Percentiles rank a stretch among this genome's conserved stretches.
Evolutionary conservation across 2,113 vertebrate species (phyloP).

Genomic region (Spea multiplicata): DNA sequence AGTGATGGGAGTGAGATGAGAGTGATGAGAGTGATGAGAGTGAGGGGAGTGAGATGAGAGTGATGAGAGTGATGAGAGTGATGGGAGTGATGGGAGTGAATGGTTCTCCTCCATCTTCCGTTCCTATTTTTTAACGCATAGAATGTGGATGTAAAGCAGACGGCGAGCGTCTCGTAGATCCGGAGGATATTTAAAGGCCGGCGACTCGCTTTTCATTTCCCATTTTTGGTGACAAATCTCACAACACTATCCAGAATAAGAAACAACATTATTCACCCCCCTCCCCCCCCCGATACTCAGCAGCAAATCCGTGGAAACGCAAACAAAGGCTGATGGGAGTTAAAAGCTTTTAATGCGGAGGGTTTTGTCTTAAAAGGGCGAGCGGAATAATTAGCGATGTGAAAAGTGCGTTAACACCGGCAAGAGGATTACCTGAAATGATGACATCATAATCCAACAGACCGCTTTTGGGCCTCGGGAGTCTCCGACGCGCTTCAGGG

Average conservation of each 20-base stretch:
- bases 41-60: too few relatives aligned
- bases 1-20: too few relatives aligned
- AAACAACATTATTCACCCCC: not conserved
- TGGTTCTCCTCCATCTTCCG: too few relatives aligned
- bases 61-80: too few relatives aligned
- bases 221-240: too few relatives aligned
- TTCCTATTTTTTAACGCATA: too few relatives aligned
- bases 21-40: too few relatives aligned
- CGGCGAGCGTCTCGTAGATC: too few relatives aligned
- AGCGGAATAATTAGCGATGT: conserved; percentile 33
- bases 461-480: conserved; percentile 30
- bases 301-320: not conserved
- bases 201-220: too few relatives aligned
- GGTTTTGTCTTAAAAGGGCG: conserved; percentile 7
- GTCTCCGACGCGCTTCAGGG: conserved; percentile 12
- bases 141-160: too few relatives aligned
- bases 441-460: conserved; percentile 45
- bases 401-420: conserved; percentile 23
- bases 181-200: too few relatives aligned
- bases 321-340: not conserved
- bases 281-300: not conserved
- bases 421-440: conserved; percentile 41
- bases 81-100: too few relatives aligned
- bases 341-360: not conserved
- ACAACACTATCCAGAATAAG: not conserved